A percentile compares a stretch with the other conserved stretches of the same genome.
phyloP scores from a whole-genome alignment of 2,113 vertebrate species.

The Sterna hirundo region DNA sequence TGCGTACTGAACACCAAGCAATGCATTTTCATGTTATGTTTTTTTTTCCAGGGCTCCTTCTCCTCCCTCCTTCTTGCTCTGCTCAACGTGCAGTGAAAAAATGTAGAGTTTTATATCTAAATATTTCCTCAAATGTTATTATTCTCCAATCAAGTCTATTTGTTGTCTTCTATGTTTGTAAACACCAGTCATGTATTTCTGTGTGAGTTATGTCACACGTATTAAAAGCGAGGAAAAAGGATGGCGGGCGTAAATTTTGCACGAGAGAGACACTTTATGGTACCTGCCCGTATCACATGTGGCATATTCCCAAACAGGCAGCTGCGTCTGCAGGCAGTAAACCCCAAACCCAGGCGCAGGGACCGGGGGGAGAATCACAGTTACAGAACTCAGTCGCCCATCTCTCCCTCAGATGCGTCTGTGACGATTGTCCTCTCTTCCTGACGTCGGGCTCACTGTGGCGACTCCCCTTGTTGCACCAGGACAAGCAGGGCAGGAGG shows the following conservation, averaged over 20 bases:
- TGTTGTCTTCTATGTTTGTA: neutral
- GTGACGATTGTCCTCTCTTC: no score
- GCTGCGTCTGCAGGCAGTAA: neutral
- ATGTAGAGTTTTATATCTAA: neutral
- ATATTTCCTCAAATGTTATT: neutral
- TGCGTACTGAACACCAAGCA: neutral
- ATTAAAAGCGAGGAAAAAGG: neutral
- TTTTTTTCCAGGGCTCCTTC: rapidly evolving
- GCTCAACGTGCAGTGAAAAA: neutral
- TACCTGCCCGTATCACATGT: neutral
- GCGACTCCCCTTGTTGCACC: neutral
- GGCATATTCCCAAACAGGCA: neutral
- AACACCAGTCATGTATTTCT: neutral
- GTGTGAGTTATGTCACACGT: neutral
- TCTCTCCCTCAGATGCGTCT: neutral
- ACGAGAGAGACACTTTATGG: no score
- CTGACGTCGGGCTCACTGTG: neutral
- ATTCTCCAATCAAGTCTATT: neutral
- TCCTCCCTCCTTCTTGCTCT: neutral
- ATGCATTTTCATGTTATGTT: neutral
- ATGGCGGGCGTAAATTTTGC: neutral
- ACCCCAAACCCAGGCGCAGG: neutral
- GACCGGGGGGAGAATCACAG: neutral
- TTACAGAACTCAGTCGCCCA: neutral
- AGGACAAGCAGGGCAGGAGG: neutral